Conservation (phyloP, 2,888 invertebrate species). For the Nasonovia ribisnigri region DNA sequence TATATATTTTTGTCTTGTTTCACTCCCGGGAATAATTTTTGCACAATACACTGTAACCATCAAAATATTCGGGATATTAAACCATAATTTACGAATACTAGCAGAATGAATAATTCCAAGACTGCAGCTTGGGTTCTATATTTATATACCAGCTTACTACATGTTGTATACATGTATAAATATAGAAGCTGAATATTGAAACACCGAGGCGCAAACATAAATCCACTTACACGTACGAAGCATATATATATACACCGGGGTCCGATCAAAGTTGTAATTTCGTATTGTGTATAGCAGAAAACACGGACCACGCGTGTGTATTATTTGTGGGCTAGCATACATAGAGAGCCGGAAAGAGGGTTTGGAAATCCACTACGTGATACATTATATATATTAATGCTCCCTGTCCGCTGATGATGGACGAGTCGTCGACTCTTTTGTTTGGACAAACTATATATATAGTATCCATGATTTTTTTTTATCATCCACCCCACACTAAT, state of each 20-base stretch:
- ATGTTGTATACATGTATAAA: background rate
- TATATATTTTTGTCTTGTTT: background rate
- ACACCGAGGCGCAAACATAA: slow-evolving; percentile 1
- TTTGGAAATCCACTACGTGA: background rate
- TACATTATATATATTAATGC: slow-evolving; percentile 21
- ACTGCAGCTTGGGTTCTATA: background rate
- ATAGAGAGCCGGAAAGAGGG: background rate
- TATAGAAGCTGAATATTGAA: slow-evolving; percentile 16
- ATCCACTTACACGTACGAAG: background rate
- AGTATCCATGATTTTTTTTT: slow-evolving; percentile 4
- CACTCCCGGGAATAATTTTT: slow-evolving; percentile 29
- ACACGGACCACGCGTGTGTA: background rate
- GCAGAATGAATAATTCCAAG: slow-evolving; percentile 25
- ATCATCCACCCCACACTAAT: background rate
- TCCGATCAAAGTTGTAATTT: slow-evolving; percentile 14
- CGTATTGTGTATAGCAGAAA: slow-evolving; percentile 5
- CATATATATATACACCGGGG: background rate
- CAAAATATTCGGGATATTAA: slow-evolving; percentile 23
- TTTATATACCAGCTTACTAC: background rate
- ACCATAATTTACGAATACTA: slow-evolving; percentile 16
- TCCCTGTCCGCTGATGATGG: slow-evolving; percentile 25
- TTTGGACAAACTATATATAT: slow-evolving; percentile 31
- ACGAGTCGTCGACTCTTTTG: slow-evolving; percentile 28
- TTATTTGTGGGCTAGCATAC: background rate
- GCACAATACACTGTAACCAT: background rate